These are phyloP conservation scores for Sipunculus nudus DNA, from an alignment of 2,888 invertebrate species.

Conservation along the genomic window DNA sequence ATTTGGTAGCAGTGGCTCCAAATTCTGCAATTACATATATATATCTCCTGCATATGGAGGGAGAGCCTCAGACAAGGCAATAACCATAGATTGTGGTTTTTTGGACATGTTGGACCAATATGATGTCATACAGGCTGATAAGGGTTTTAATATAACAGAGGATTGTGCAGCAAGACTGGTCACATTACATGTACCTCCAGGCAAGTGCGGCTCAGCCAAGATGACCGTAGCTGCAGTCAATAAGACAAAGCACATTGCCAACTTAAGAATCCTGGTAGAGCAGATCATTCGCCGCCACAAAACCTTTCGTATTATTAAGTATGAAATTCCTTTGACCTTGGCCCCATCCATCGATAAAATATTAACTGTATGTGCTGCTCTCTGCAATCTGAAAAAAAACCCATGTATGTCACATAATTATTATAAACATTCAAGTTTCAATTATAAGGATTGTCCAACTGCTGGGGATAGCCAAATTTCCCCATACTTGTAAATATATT, in stretches of 20 bases:
- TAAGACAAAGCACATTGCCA: slow-evolving; percentile 1
- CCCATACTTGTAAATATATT: too few species aligned
- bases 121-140: slow-evolving; percentile 8
- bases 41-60: slow-evolving; percentile 7
- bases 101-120: slow-evolving; percentile 1
- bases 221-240: neutral
- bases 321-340: neutral
- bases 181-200: neutral
- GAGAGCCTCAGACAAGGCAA: neutral
- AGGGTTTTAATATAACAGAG: slow-evolving; percentile 9
- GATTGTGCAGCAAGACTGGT: neutral
- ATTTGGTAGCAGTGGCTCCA: slow-evolving; percentile 3
- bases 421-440: too few species aligned
- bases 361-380: slow-evolving; percentile 1
- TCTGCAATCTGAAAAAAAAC: neutral
- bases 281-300: slow-evolving; percentile 7
- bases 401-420: too few species aligned
- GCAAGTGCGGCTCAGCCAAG: neutral
- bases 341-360: neutral
- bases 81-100: neutral
- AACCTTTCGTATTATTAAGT: slow-evolving; percentile 11
- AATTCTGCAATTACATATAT: slow-evolving; percentile 13
- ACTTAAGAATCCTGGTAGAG: slow-evolving; percentile 5
- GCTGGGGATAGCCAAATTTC: too few species aligned
- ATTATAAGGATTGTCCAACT: too few species aligned